Evolutionary conservation across 2,888 invertebrate genomes (phyloP), one percentile per base, ranked within the genome.

Genomic region (Chloroclystis v-ata): DNA sequence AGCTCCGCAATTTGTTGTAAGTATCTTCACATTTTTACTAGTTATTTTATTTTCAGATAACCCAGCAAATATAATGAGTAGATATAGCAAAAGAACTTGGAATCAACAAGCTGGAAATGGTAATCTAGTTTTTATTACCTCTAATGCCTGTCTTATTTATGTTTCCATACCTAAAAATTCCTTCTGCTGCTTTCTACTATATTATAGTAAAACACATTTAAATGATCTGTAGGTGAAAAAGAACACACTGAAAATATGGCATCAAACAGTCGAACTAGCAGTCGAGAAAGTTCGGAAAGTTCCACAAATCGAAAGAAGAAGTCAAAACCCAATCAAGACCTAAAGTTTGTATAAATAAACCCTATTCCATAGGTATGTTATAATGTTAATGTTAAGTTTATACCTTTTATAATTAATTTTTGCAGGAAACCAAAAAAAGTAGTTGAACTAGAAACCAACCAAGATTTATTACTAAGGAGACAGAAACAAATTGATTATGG

Each of bases 401-500:
- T n/a, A n/a, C n/a, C n/a, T n/a, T n/a, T n/a, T n/a, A n/a, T n/a
- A n/a, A n/a, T 16, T 20, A n/a, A 20, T 24, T 8, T 16, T 51
- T 50, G 11, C 56, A 79, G 78, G 40, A 66, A 58, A 60, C 54
- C 57, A n/a, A 67, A 56, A 47, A 77, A 72, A 48, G 59, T 60
- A 9, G 30, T 69, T 26, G 89, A 90, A 59, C 66, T 84, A 24
- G 97, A 97, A 81, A 91, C 90, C 5, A 95, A 97, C 82, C 89
- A 92, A 10, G 82, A 68, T 2, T 77, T 94, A 14, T 79, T 98
- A 48, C 83, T 89, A 29, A 90, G 97, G 53, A 89, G 97, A 32
- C 96, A 97, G 70, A 97, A 97, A 78, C 97, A 97, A 82, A 94
- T 98, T 65, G 96, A 97, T 76, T 98, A 95, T 84, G 98, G 98